Evolutionary conservation across 1,140 invertebrate species (phyloP).

Genomic region (Zaprionus nigranus): DNA sequence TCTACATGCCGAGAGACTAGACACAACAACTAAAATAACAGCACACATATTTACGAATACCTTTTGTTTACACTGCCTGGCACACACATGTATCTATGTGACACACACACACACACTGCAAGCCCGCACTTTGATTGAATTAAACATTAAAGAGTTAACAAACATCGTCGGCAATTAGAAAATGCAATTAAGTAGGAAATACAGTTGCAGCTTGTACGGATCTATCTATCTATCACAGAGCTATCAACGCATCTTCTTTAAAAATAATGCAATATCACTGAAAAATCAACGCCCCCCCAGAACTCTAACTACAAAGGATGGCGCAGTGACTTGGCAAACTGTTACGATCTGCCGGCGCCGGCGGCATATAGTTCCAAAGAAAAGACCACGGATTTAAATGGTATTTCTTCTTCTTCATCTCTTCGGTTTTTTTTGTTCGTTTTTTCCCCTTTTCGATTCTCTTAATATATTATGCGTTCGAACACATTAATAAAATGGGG

Average conservation of each 20-base stretch:
- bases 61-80: constrained; percentile 48
- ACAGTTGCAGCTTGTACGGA: constrained; percentile 20
- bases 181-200: constrained; percentile 56
- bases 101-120: background rate
- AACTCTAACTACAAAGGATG: constrained; percentile 20
- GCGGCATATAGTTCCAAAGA: constrained; percentile 71
- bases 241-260: background rate
- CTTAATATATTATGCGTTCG: constrained; percentile 63
- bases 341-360: constrained; percentile 47
- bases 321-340: constrained; percentile 54
- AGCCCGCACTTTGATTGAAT: constrained; percentile 53
- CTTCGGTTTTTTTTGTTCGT: background rate
- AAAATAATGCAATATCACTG: constrained; percentile 76
- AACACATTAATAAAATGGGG: constrained; percentile 79
- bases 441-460: constrained; percentile 31
- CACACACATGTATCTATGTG: constrained; percentile 19
- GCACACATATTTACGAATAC: constrained; percentile 38
- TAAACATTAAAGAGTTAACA: constrained; percentile 8
- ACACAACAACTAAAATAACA: constrained; percentile 72
- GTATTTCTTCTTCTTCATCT: constrained; percentile 14
- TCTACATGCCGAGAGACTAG: constrained; percentile 63
- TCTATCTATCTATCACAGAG: constrained; percentile 1
- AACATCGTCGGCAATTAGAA: constrained; percentile 4
- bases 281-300: constrained; percentile 76
- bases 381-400: constrained; percentile 12